A percentile compares a stretch with the other conserved stretches of the same genome.
These are phyloP conservation scores for Malurus alboscapulatus DNA, from an alignment of 2,113 vertebrate genomes.

Conservation along the genomic window DNA sequence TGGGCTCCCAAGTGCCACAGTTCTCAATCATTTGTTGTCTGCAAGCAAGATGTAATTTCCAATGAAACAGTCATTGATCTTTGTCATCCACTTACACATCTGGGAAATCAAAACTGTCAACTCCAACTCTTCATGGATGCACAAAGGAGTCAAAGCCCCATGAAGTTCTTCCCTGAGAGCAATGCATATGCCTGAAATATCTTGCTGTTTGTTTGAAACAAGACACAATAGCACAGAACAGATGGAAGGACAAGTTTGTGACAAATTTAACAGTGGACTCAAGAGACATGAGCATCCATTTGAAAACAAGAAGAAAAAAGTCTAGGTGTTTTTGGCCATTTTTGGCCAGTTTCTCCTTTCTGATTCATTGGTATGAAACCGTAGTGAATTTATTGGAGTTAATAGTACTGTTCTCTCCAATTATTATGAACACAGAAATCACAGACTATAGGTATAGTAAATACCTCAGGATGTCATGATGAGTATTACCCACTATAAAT, in stretches of 20 bases:
- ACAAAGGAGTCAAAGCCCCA: not conserved
- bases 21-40: not conserved
- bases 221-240: not conserved
- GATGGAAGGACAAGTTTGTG: not conserved
- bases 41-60: not conserved
- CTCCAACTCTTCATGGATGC: not conserved
- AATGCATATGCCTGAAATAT: not conserved
- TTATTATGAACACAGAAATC: not conserved
- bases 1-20: not conserved
- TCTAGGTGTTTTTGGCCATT: not conserved
- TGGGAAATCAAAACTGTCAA: not conserved
- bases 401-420: not conserved
- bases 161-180: fast-evolving
- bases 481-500: not conserved
- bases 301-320: not conserved
- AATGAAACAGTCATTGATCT: not conserved
- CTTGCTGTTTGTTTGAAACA: not conserved
- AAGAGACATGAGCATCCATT: not conserved
- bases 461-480: not conserved
- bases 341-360: not conserved
- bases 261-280: not conserved
- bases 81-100: not conserved
- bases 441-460: not conserved
- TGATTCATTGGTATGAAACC: not conserved
- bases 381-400: not conserved